Evolutionary conservation across 2,113 vertebrate species (phyloP).

Genomic region (Protobothrops flavoviridis): DNA sequence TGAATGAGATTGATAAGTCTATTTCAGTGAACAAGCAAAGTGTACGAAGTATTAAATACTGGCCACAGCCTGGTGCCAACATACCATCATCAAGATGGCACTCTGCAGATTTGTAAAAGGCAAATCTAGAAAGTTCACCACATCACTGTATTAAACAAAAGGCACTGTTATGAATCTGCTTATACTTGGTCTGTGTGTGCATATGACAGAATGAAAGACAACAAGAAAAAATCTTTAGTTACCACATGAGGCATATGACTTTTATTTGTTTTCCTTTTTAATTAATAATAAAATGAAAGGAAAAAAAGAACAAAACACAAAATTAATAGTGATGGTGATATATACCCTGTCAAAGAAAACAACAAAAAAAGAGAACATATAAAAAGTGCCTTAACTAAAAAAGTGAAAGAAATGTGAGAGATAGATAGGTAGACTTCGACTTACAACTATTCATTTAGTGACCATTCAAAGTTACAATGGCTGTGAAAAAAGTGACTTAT

Average conservation of each 20-base stretch:
- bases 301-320: not conserved
- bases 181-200: not conserved
- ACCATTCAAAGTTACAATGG: not conserved
- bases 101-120: not conserved
- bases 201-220: slow-evolving; percentile 34
- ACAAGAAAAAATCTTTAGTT: not conserved
- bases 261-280: not conserved
- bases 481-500: not conserved
- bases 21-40: not conserved
- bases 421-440: not conserved
- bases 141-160: slow-evolving; percentile 20
- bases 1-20: slow-evolving; percentile 27
- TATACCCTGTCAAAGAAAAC: not conserved
- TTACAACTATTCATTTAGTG: not conserved
- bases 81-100: not conserved
- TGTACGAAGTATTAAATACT: not conserved
- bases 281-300: not conserved
- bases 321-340: not conserved
- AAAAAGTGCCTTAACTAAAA: not conserved
- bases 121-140: slow-evolving; percentile 41
- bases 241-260: not conserved
- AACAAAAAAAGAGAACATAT: not conserved
- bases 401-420: not conserved
- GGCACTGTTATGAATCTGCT: not conserved
- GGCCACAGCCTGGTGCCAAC: not conserved